Base-by-base conservation (phyloP, 2,797 vertebrate species). In the Stomatorhinus walkeri region DNA sequence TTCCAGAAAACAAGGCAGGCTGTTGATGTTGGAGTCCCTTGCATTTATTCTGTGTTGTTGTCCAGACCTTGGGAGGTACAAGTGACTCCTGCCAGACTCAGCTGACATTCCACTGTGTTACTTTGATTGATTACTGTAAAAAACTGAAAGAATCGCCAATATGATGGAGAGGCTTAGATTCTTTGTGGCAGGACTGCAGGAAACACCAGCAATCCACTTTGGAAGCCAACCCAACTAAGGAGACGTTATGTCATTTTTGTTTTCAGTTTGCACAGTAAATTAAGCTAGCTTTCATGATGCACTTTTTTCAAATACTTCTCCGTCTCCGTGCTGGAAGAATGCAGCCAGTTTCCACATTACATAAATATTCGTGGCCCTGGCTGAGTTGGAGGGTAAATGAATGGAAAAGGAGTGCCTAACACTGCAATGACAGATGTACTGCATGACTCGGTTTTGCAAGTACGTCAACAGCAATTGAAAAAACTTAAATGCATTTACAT, bases 11-110 rank as follows among this genome's bases (percentile, higher is more conserved):
- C 24, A 79, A 84, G 72, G 24, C 72, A 79, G 16, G 49, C 40
- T 88, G 87, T 89, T 89, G 72, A 88, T 51, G 22, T 88, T 89
- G 86, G 81, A 85, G 19, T 22, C 0, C 14, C 14, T 40, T 14
- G 48, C 48, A 86, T 36, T 84, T 28, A 56, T 64, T 84, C 79
- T 85, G 56, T 85, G 56, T 51, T n/a, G 48, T 84, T 14, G 43
- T 36, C 40, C 22, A 32, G 40, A 84, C 24, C 79, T 22, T 85
- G 79, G 40, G 81, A 54, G 5, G 7, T n/a, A 16, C 22, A 51
- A 56, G 43, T 54, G 24, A 9, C 40, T 84, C 22, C 43, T 49
- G 79, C 81, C 88, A 89, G 86, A 40, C 46, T 40, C 9, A 48
- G 46, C n/a, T 49, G n/a, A 86, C 83, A n/a, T 43, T 32, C n/a